These are phyloP conservation scores for Xanthia togata DNA, from an alignment of 2,888 invertebrate species.

Conservation along the genomic window DNA sequence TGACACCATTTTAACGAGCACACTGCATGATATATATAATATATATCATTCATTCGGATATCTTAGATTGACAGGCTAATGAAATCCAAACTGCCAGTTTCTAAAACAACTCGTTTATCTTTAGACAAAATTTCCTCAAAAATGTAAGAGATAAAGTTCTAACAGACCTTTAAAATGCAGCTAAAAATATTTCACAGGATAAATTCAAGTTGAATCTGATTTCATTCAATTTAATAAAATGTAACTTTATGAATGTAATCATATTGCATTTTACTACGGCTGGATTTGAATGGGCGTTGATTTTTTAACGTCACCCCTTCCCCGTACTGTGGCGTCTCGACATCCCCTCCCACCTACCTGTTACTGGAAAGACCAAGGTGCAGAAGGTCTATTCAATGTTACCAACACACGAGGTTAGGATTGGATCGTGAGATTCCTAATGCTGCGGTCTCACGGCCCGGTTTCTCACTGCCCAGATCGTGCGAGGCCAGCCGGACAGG, in stretches of 20 bases:
- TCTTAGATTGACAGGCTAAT: too few species aligned
- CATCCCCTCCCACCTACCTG: not conserved
- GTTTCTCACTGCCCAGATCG: too few species aligned
- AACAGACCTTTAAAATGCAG: not conserved
- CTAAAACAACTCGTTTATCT: not conserved
- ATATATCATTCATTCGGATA: not conserved
- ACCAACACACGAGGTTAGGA: not conserved
- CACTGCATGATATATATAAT: not conserved
- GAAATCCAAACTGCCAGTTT: not conserved
- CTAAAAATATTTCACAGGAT: slow-evolving; percentile 9
- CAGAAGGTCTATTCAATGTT: slow-evolving; percentile 15
- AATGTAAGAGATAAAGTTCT: not conserved
- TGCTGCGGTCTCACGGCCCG: too few species aligned
- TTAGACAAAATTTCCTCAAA: not conserved
- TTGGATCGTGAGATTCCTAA: not conserved
- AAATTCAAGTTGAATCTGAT: slow-evolving; percentile 1
- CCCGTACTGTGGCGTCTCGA: not conserved
- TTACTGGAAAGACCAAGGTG: not conserved
- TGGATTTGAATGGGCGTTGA: slow-evolving; percentile 52
- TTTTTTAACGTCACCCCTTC: slow-evolving; percentile 56
- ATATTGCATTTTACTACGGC: slow-evolving; percentile 46
- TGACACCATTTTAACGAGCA: not conserved
- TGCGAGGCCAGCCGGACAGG: too few species aligned
- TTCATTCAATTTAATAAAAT: slow-evolving; percentile 42
- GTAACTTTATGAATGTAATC: slow-evolving; percentile 28